These are phyloP conservation scores for Gallirallus australis DNA, from an alignment of 2,797 vertebrate genomes.

Conservation along the genomic window DNA sequence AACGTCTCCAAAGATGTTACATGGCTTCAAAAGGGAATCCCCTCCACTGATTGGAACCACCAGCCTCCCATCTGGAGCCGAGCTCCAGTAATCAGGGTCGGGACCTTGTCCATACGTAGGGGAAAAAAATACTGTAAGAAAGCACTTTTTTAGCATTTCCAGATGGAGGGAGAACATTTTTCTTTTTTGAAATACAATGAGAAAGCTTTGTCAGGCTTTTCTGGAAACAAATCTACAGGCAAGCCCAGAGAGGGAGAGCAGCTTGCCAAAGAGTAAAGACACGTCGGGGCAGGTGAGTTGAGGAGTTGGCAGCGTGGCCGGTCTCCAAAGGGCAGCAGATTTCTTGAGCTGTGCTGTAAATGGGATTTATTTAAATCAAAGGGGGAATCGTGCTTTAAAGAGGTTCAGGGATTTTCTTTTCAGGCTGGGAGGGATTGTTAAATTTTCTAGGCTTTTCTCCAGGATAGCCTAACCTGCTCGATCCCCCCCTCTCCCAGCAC, in stretches of 20 bases:
- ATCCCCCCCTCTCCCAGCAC: background rate
- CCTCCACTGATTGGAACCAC: constrained; percentile 74
- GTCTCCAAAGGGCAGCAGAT: background rate
- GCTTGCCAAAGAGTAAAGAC: constrained; percentile 37
- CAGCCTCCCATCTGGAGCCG: constrained; percentile 77
- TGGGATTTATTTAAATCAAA: background rate
- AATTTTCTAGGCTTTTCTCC: constrained; percentile 7
- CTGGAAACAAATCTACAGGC: constrained; percentile 56
- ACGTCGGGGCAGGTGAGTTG: constrained; percentile 52
- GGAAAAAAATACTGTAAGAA: constrained; percentile 77
- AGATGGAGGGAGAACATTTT: constrained; percentile 77
- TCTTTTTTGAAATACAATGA: constrained; percentile 80
- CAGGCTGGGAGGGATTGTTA: background rate
- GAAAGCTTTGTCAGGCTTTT: constrained; percentile 75
- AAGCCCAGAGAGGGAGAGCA: constrained; percentile 36
- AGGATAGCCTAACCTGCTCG: background rate
- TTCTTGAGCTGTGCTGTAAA: background rate
- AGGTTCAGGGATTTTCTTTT: background rate
- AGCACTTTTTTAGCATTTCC: constrained; percentile 80
- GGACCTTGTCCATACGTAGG: constrained; percentile 78
- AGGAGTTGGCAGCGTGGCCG: background rate
- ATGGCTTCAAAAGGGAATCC: constrained; percentile 78
- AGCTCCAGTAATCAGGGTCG: constrained; percentile 80
- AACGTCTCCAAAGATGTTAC: constrained; percentile 66
- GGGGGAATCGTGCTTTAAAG: background rate